phyloP scores from a whole-genome alignment of 2,113 vertebrate species.

The Cyanocitta stelleri region DNA sequence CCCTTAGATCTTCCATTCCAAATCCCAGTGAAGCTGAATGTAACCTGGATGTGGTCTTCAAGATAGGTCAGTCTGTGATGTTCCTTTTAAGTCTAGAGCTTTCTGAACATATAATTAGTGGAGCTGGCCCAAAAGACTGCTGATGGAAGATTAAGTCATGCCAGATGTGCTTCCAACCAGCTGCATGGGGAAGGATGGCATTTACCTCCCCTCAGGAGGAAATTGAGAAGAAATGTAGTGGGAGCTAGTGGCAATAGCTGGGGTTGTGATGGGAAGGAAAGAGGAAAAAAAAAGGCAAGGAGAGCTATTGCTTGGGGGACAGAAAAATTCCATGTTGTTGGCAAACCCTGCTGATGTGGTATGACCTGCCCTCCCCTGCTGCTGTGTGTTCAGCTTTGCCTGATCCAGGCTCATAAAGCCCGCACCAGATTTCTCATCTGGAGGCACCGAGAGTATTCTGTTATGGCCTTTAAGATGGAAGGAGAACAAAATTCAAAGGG shows the following conservation, averaged over 20 bases:
- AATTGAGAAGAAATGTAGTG: not conserved
- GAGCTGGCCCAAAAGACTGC: not conserved
- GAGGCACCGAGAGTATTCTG: not conserved
- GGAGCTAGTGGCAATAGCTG: not conserved
- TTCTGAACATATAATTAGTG: not conserved
- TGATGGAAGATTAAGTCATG: not conserved
- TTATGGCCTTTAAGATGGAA: not conserved
- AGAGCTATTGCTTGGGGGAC: not conserved
- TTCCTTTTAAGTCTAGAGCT: not conserved
- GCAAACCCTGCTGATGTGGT: not conserved
- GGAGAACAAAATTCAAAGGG: constrained; percentile 47
- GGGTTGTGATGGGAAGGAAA: not conserved
- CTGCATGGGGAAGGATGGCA: not conserved
- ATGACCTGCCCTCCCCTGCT: not conserved
- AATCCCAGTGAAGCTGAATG: not conserved
- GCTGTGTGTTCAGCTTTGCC: not conserved
- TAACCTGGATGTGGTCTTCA: not conserved
- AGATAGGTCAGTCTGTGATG: not conserved
- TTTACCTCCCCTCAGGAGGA: not conserved
- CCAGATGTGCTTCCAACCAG: not conserved
- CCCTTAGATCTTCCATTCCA: not conserved
- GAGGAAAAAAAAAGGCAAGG: not conserved
- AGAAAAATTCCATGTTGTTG: not conserved
- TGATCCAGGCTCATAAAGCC: not conserved
- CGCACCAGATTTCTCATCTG: not conserved